Evolutionary conservation across 2,113 vertebrate genomes (phyloP).

Genomic region (Tricholaema leucomelas): DNA sequence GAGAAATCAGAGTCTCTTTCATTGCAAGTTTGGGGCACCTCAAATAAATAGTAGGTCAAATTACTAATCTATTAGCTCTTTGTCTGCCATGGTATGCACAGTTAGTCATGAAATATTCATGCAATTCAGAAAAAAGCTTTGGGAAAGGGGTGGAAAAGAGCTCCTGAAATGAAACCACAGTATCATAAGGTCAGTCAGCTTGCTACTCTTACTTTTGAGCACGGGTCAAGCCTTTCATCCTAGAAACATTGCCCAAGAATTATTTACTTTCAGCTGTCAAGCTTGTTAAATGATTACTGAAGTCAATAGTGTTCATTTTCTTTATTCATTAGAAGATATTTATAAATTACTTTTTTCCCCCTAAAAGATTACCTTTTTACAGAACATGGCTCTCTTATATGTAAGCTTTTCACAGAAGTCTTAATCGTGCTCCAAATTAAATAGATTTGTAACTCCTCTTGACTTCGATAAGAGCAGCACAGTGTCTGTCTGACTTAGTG

Average conservation of each 20-base stretch:
- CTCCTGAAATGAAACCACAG: constrained; percentile 8
- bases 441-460: constrained; percentile 1
- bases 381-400: constrained; percentile 21
- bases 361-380: constrained; percentile 33
- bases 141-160: background rate
- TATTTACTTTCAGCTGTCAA: constrained; percentile 38
- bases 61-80: constrained; percentile 63
- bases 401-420: constrained; percentile 26
- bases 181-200: constrained; percentile 29
- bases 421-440: constrained; percentile 13
- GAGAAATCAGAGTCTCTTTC: constrained; percentile 31
- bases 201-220: background rate
- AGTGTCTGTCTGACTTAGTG: background rate
- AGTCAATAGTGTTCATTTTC: background rate
- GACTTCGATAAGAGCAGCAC: background rate
- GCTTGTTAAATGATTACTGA: constrained; percentile 49
- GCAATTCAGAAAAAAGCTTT: constrained; percentile 28
- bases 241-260: constrained; percentile 44
- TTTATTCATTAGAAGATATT: constrained; percentile 8
- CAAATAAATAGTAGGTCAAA: constrained; percentile 54
- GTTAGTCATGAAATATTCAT: constrained; percentile 60
- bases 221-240: constrained; percentile 21
- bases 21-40: background rate
- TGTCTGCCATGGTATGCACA: constrained; percentile 31
- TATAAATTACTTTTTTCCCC: background rate